These are phyloP conservation scores for Drosophila sproati DNA, from an alignment of 1,140 invertebrate genomes.

Conservation along the genomic window DNA sequence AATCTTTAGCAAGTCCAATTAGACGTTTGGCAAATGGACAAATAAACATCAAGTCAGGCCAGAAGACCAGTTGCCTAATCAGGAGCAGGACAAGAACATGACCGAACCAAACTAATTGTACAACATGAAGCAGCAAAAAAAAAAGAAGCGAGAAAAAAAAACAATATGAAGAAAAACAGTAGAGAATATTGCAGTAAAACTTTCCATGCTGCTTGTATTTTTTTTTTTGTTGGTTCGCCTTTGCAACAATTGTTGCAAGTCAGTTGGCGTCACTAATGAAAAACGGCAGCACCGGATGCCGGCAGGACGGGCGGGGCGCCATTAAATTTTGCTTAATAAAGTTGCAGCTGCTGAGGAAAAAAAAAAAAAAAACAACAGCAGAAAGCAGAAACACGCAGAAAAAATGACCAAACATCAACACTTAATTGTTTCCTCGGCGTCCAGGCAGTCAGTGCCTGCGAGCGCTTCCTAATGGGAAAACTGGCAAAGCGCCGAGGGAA, in stretches of 20 bases:
- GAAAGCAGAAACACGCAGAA: conserved; percentile 31
- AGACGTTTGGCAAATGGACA: conserved; percentile 80
- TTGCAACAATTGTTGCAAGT: conserved; percentile 81
- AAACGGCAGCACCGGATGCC: conserved; percentile 53
- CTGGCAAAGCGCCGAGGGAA: conserved; percentile 32
- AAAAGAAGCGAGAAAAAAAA: background rate
- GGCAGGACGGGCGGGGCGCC: conserved; percentile 18
- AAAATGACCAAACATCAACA: conserved; percentile 78
- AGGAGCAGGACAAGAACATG: conserved; percentile 22
- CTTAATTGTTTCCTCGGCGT: conserved; percentile 72
- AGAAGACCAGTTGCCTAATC: conserved; percentile 18
- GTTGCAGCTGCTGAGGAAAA: conserved; percentile 66
- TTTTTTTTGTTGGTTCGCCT: background rate
- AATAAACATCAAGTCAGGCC: conserved; percentile 37
- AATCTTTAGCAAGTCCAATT: conserved; percentile 82
- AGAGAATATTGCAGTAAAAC: conserved; percentile 72
- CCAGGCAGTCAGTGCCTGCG: background rate
- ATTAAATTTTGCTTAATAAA: conserved; percentile 84
- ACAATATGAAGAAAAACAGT: conserved; percentile 19
- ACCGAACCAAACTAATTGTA: conserved; percentile 73
- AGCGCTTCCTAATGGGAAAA: conserved; percentile 3
- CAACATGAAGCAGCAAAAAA: conserved; percentile 77
- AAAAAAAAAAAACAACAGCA: conserved; percentile 2
- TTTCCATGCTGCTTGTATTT: conserved; percentile 21
- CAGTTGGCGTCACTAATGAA: conserved; percentile 78